Base-by-base conservation (phyloP, 1,140 invertebrate genomes). In the Zaprionus africanus region DNA sequence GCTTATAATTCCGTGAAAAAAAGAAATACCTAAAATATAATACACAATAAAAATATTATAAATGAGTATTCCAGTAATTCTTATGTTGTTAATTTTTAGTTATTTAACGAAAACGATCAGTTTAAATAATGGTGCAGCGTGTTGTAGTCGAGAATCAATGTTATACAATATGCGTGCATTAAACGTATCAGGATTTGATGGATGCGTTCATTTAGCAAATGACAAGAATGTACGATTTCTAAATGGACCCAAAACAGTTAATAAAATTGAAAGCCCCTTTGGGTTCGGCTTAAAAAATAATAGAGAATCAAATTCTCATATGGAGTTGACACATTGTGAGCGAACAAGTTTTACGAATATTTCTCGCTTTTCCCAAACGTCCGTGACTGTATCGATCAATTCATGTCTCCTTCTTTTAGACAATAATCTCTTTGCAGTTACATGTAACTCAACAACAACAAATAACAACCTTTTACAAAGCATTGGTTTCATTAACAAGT, bases 401-500 rank as follows among this genome's bases (percentile, higher is more conserved):
- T 75, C 76, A 22, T 78, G 76, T n/a, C 9, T 81, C 4, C 5
- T 61, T 28, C n/a, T 70, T 5, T 3, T 62, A 13, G 60, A 70
- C 53, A 71, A 22, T 5, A 59, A 46, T 17, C 53, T 81, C 1
- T 38, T 75, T 28, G 26, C 31, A 15, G 13, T 69, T 28, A 58
- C 64, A n/a, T 68, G 75, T 28, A 26, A 61, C 36, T 22, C 51
- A 0, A 59, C 12, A 4, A 57, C 43, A 0, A 59, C 12, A 5
- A 57, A n/a, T 15, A 53, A 70, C 26, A 11, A 59, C 24, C 2
- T 22, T 6, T 38, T 59, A 5, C 60, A 26, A 13, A 57, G 17
- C n/a, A 51, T 78, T 38, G 76, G 75, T 12, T 59, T 78, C 19
- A 74, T 82, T 4, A 75, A 85, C 19, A 86, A 86, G 53, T 90